Conservation (phyloP, 1,140 invertebrate genomes). For the Calycopis cecrops region DNA sequence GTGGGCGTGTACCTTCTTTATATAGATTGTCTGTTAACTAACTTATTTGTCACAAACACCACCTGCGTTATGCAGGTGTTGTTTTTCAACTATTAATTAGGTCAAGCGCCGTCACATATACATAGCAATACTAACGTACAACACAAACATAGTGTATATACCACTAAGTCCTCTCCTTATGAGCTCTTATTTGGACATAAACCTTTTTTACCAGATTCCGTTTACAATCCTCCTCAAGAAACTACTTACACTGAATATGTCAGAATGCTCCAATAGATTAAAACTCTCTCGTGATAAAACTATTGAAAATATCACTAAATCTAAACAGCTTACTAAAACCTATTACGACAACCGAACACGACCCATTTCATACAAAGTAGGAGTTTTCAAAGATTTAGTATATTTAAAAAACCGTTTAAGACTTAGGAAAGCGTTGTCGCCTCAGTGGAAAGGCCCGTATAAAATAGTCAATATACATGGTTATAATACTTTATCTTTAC, state of each 20-base stretch:
- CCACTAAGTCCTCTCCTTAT: not conserved
- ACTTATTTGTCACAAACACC: too few relatives aligned
- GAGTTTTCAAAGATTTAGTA: not conserved
- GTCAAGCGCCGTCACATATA: not conserved
- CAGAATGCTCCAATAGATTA: not conserved
- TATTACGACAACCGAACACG: not conserved
- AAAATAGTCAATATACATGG: slow-evolving; percentile 1
- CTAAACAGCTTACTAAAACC: not conserved
- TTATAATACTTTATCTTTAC: not conserved
- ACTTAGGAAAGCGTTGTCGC: slow-evolving; percentile 5
- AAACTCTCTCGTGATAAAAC: slow-evolving; percentile 4
- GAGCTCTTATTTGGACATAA: not conserved
- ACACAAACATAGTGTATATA: not conserved
- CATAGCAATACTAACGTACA: not conserved
- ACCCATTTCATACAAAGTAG: not conserved
- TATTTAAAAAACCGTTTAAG: slow-evolving; percentile 1
- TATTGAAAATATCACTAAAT: not conserved
- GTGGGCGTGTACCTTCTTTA: too few relatives aligned
- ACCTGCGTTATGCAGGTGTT: too few relatives aligned
- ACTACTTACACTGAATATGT: not conserved
- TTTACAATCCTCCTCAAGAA: slow-evolving; percentile 1
- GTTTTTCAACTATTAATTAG: too few relatives aligned
- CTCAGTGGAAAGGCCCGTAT: slow-evolving; percentile 2
- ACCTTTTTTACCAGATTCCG: not conserved
- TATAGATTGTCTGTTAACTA: too few relatives aligned